A percentile compares a stretch with the other conserved stretches of the same genome.
These are phyloP conservation scores for Lepidocyrtinus sp. DNA, from an alignment of 2,888 invertebrate genomes.

Conservation along the genomic window DNA sequence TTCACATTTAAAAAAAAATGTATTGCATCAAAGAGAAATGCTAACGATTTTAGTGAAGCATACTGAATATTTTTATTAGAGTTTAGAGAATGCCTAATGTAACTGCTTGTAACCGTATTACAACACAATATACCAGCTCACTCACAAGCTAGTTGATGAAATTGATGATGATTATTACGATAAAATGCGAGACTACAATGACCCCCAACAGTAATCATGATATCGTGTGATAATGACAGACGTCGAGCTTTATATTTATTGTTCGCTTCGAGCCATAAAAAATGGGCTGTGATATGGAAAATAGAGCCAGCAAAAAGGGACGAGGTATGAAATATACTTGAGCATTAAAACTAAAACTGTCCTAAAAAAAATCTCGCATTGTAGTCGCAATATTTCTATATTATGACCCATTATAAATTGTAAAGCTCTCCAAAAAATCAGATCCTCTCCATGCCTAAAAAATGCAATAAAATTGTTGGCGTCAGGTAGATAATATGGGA, in stretches of 20 bases:
- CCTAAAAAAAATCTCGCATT: slow-evolving; percentile 4
- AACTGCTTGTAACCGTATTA: too few species aligned
- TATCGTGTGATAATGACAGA: slow-evolving; percentile 24
- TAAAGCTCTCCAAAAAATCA: slow-evolving; percentile 17
- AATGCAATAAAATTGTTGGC: background rate
- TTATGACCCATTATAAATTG: background rate
- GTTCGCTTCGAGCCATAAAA: slow-evolving; percentile 6
- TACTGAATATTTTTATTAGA: too few species aligned
- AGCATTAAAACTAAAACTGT: background rate
- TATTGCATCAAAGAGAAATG: too few species aligned
- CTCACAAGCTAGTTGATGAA: too few species aligned
- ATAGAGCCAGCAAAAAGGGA: background rate
- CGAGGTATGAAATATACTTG: too few species aligned
- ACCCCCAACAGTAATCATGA: slow-evolving; percentile 56
- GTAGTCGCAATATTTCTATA: background rate
- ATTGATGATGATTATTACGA: slow-evolving; percentile 24
- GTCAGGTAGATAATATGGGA: slow-evolving; percentile 4
- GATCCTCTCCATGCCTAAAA: background rate
- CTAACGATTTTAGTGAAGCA: too few species aligned
- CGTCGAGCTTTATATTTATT: slow-evolving; percentile 17
- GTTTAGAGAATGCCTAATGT: too few species aligned
- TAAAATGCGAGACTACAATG: slow-evolving; percentile 55
- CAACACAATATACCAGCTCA: too few species aligned
- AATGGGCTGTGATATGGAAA: too few species aligned
- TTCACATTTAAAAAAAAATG: too few species aligned